Evolutionary conservation across 2,888 invertebrate species (phyloP).

Genomic region (Erpobdella octoculata): DNA sequence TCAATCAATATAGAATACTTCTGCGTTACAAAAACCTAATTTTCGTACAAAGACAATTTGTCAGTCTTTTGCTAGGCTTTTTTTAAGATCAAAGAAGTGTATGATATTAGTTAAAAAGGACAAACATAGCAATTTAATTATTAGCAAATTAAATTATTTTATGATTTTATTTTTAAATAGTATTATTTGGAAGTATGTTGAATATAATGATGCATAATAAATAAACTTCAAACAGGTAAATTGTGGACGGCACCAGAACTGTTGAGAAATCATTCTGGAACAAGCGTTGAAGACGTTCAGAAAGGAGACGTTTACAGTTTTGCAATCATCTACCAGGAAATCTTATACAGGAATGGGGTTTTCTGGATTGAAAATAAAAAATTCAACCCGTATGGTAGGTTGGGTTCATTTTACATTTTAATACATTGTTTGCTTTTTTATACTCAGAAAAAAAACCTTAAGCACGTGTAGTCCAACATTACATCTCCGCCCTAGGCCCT

Average conservation of each 20-base stretch:
- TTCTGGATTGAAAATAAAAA: slow-evolving; percentile 45
- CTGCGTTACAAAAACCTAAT: too few relatives aligned
- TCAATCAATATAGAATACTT: too few relatives aligned
- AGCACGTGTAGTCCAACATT: too few relatives aligned
- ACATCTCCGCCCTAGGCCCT: too few relatives aligned
- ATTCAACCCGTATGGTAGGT: slow-evolving; percentile 38
- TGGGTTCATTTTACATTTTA: background rate
- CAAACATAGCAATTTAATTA: too few relatives aligned
- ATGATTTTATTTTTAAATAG: too few relatives aligned
- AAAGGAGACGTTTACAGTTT: slow-evolving; percentile 69
- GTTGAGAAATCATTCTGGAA: slow-evolving; percentile 54
- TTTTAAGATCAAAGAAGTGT: too few relatives aligned
- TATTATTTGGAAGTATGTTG: background rate
- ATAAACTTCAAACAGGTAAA: slow-evolving; percentile 48
- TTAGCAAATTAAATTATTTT: background rate
- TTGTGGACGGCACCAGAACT: slow-evolving; percentile 82
- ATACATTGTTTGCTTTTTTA: too few relatives aligned
- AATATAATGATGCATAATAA: background rate
- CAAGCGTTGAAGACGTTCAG: slow-evolving; percentile 43
- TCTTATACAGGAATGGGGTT: slow-evolving; percentile 58
- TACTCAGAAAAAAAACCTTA: too few relatives aligned
- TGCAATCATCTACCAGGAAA: slow-evolving; percentile 81
- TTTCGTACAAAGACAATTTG: too few relatives aligned
- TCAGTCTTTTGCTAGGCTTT: too few relatives aligned
- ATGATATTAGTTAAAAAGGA: too few relatives aligned